Conservation (phyloP, 2,113 vertebrate genomes). For the Dasyprocta punctata region DNA sequence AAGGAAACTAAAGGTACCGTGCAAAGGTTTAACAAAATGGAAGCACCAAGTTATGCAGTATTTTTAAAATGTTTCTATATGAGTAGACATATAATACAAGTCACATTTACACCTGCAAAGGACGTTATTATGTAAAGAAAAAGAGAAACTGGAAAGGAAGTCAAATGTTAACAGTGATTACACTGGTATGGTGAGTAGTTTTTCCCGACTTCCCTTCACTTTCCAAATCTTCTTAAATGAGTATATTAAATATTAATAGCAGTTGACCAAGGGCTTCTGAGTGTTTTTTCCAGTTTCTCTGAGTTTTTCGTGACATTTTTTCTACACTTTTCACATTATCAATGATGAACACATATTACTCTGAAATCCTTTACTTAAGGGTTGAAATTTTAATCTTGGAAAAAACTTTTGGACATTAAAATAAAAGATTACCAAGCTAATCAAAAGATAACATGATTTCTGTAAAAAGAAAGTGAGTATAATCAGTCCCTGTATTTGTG, state of each 20-base stretch:
- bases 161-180: neutral
- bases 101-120: neutral
- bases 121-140: conserved; percentile 11
- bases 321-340: neutral
- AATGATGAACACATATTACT: neutral
- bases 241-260: neutral
- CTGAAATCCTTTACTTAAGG: conserved; percentile 38
- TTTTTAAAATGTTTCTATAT: neutral
- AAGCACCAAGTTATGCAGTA: neutral
- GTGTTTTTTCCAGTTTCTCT: neutral
- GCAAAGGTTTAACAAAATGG: neutral
- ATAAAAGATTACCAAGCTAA: conserved; percentile 6
- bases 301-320: neutral
- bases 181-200: neutral
- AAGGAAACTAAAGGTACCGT: neutral
- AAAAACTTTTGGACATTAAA: conserved; percentile 6
- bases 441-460: conserved; percentile 13
- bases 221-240: conserved; percentile 34
- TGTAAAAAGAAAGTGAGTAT: neutral
- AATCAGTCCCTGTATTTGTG: neutral
- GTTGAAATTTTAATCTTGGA: neutral
- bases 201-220: neutral
- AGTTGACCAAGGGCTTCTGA: neutral
- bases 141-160: conserved; percentile 5
- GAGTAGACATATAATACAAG: neutral